Conservation (phyloP, 2,113 vertebrate species). For the Furnarius figulus region DNA sequence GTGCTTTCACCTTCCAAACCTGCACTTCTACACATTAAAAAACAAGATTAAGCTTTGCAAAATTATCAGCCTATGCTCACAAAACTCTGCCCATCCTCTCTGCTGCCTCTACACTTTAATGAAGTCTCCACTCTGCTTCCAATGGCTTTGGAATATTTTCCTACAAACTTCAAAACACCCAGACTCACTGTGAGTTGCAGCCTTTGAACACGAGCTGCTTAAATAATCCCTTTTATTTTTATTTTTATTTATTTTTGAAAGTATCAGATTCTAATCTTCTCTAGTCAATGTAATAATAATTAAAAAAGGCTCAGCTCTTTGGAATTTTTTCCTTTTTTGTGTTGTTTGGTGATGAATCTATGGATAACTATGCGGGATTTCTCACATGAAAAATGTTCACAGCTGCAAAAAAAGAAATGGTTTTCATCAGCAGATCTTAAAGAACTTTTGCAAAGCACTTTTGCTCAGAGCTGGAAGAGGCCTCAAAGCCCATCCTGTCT, state of each 20-base stretch:
- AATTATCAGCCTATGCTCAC: neutral
- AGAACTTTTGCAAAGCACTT: neutral
- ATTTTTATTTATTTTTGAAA: slow-evolving; percentile 12
- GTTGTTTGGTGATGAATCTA: neutral
- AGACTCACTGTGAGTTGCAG: neutral
- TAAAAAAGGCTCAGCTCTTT: neutral
- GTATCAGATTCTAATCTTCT: neutral
- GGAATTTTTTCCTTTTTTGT: neutral
- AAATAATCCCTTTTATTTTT: neutral
- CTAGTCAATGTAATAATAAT: neutral
- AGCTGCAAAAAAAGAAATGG: neutral
- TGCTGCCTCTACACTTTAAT: neutral
- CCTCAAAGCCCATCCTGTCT: neutral
- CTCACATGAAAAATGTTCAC: neutral
- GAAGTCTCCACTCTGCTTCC: neutral
- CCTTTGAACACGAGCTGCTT: neutral
- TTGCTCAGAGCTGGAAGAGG: neutral
- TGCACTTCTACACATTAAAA: neutral
- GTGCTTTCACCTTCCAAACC: neutral
- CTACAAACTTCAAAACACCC: neutral
- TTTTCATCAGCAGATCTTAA: slow-evolving; percentile 9
- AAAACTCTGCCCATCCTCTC: neutral
- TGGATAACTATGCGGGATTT: neutral
- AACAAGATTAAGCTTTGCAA: neutral
- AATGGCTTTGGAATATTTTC: neutral